phyloP scores from a whole-genome alignment of 2,113 vertebrate species.

The Macheiramphus alcinus region DNA sequence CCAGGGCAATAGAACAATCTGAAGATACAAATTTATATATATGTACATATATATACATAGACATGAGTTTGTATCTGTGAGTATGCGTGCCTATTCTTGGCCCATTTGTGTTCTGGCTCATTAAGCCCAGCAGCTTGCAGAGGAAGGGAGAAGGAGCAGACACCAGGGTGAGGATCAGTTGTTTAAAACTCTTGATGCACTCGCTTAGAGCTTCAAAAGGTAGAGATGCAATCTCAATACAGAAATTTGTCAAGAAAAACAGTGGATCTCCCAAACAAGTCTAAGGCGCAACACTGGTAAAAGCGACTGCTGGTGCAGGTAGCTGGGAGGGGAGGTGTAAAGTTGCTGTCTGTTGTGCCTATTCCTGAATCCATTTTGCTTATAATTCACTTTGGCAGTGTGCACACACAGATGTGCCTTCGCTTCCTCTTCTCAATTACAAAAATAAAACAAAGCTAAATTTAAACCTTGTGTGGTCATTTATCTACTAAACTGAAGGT shows the following conservation, averaged over 20 bases:
- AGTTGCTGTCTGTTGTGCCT: neutral
- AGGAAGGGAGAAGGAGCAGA: neutral
- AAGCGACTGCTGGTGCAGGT: neutral
- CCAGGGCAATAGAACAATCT: neutral
- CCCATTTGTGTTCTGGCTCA: neutral
- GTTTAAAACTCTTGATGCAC: neutral
- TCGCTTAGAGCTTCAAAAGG: neutral
- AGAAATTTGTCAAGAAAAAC: neutral
- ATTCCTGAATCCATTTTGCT: neutral
- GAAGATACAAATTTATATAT: neutral
- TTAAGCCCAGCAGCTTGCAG: neutral
- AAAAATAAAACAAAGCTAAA: conserved; percentile 17
- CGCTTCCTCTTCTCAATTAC: neutral
- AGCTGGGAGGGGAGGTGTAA: neutral
- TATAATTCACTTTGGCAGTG: neutral
- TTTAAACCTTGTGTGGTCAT: neutral
- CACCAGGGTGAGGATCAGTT: neutral
- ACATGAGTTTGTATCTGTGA: neutral
- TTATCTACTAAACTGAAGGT: neutral
- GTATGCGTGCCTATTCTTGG: neutral
- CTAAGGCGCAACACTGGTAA: neutral
- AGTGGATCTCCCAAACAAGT: neutral
- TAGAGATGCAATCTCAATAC: neutral
- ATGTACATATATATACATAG: neutral
- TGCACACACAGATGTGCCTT: neutral